Percentiles rank a stretch among this genome's conserved stretches.
These are phyloP conservation scores for Leptopilina myrica DNA, from an alignment of 2,888 invertebrate genomes.

Conservation along the genomic window DNA sequence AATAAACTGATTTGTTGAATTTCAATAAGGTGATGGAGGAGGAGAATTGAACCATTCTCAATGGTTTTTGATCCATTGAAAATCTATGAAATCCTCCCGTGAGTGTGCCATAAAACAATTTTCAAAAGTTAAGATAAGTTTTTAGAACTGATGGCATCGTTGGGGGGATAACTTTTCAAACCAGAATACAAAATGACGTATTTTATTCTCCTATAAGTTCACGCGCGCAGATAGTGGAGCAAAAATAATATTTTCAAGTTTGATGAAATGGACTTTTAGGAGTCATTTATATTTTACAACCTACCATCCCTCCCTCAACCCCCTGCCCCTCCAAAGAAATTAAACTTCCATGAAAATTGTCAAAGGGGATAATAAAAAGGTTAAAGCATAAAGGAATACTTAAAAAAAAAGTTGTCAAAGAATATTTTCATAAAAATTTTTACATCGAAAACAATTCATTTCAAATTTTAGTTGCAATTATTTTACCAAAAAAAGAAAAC, in stretches of 20 bases:
- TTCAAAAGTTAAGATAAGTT: constrained; percentile 22
- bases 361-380: background rate
- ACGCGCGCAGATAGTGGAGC: background rate
- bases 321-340: background rate
- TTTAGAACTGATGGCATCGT: constrained; percentile 11
- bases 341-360: constrained; percentile 2
- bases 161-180: constrained; percentile 10
- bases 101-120: constrained; percentile 27
- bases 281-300: background rate
- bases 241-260: constrained; percentile 28
- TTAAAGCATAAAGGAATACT: no score
- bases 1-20: constrained; percentile 18
- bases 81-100: constrained; percentile 32
- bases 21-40: background rate
- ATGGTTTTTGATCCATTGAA: constrained; percentile 11
- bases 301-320: background rate
- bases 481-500: no score
- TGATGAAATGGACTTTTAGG: constrained; percentile 3
- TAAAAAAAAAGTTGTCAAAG: no score
- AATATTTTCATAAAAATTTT: no score
- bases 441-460: no score
- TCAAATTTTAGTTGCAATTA: no score
- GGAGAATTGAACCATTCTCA: constrained; percentile 17
- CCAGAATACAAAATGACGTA: constrained; percentile 24
- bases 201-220: constrained; percentile 14